Percentiles rank a stretch among this genome's conserved stretches.
These are phyloP conservation scores for Rhagoletis pomonella DNA, from an alignment of 1,140 invertebrate genomes.

Conservation along the genomic window DNA sequence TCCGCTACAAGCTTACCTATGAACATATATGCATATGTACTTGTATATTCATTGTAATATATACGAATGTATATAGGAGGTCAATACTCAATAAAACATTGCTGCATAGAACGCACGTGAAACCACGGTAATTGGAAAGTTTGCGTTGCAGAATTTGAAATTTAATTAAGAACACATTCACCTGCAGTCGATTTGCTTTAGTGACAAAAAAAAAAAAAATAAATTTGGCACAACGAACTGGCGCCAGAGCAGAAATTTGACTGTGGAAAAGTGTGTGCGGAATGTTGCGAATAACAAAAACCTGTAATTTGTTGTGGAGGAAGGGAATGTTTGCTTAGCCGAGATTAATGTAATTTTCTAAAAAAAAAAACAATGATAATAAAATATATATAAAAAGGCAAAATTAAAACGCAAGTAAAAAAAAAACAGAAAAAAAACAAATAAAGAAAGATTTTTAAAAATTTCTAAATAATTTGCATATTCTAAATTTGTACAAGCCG, in stretches of 20 bases:
- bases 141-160: constrained; percentile 40
- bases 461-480: no score
- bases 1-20: neutral
- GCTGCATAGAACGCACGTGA: neutral
- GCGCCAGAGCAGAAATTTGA: neutral
- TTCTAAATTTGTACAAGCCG: neutral
- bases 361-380: neutral
- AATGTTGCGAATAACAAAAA: no score
- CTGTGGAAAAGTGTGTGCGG: no score
- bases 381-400: neutral
- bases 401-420: no score
- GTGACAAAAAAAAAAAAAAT: neutral
- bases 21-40: neutral
- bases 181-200: neutral
- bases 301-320: no score
- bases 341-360: no score
- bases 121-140: constrained; percentile 41
- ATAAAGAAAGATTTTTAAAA: no score
- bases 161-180: constrained; percentile 43
- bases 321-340: no score
- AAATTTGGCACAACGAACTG: neutral
- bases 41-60: neutral
- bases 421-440: no score
- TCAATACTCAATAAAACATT: neutral
- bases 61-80: neutral